Evolutionary conservation across 2,888 invertebrate genomes (phyloP).

Genomic region (Iselma pallidipennis): DNA sequence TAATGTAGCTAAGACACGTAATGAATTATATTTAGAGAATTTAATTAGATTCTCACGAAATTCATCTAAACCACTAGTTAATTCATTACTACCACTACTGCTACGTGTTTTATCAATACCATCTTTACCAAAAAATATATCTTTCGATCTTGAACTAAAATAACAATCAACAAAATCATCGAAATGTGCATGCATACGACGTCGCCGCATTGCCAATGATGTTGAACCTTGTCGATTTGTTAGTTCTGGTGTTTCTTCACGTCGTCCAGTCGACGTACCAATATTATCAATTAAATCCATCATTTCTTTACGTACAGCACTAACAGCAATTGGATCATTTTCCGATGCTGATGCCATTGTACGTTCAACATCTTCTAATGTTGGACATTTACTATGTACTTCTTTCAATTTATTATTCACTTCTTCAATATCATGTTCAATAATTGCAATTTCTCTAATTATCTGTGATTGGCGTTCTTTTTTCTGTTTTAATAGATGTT

Average conservation of each 20-base stretch:
- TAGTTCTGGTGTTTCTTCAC: slow-evolving; percentile 39
- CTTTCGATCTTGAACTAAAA: slow-evolving; percentile 75
- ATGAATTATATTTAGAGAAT: slow-evolving; percentile 77
- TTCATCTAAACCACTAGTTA: slow-evolving; percentile 65
- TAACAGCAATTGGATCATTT: slow-evolving; percentile 56
- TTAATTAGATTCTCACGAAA: slow-evolving; percentile 86
- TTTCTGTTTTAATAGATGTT: slow-evolving; percentile 74
- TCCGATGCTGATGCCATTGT: slow-evolving; percentile 56
- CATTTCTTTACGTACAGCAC: slow-evolving; percentile 62
- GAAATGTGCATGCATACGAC: slow-evolving; percentile 82
- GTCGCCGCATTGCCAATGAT: slow-evolving; percentile 66
- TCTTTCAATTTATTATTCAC: slow-evolving; percentile 68
- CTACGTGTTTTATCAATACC: slow-evolving; percentile 43
- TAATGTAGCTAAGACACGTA: slow-evolving; percentile 82
- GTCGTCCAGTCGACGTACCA: slow-evolving; percentile 53
- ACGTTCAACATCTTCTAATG: slow-evolving; percentile 60
- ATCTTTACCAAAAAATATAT: slow-evolving; percentile 65
- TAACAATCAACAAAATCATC: slow-evolving; percentile 89
- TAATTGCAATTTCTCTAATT: slow-evolving; percentile 71
- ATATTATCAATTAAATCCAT: slow-evolving; percentile 62
- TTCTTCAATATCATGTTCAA: slow-evolving; percentile 72
- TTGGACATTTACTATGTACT: slow-evolving; percentile 63
- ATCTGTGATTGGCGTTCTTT: slow-evolving; percentile 69
- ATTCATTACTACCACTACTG: slow-evolving; percentile 37
- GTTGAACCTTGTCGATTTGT: slow-evolving; percentile 32